Percentiles rank a stretch among this genome's conserved stretches.
Evolutionary conservation across 2,888 invertebrate species (phyloP).

Genomic region (Salticus scenicus): DNA sequence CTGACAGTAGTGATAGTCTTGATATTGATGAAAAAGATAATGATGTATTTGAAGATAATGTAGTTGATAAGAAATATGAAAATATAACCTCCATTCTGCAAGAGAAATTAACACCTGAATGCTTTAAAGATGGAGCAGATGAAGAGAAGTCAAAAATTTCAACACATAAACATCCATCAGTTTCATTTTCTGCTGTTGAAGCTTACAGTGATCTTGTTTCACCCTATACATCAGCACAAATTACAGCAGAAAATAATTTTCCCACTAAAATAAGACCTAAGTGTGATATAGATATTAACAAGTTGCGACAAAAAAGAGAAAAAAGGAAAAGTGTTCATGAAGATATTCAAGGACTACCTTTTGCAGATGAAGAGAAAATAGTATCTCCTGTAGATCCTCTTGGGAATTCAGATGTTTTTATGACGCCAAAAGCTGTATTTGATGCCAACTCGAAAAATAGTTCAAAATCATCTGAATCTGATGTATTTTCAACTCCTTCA

Average conservation of each 20-base stretch:
- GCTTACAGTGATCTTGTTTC: conserved; percentile 47
- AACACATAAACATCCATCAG: conserved; percentile 51
- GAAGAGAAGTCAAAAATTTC: conserved; percentile 20
- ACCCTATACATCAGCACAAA: conserved; percentile 55
- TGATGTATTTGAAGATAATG: conserved; percentile 11
- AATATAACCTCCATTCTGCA: neutral
- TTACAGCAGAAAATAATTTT: conserved; percentile 25
- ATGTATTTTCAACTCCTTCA: neutral
- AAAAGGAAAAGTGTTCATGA: conserved; percentile 70
- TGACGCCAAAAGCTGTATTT: conserved; percentile 33
- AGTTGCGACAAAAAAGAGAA: conserved; percentile 53
- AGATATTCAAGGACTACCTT: conserved; percentile 72
- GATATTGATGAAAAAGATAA: conserved; percentile 17
- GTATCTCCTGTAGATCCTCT: conserved; percentile 54
- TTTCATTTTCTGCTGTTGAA: conserved; percentile 51
- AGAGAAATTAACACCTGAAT: neutral
- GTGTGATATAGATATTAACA: conserved; percentile 61
- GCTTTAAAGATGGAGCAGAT: neutral
- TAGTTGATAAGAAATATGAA: neutral
- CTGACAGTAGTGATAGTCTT: conserved; percentile 28
- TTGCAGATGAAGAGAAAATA: conserved; percentile 71
- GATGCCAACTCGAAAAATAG: neutral
- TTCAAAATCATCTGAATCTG: neutral
- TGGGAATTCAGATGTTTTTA: conserved; percentile 35
- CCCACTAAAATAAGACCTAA: conserved; percentile 62